phyloP scores from a whole-genome alignment of 2,888 invertebrate genomes.

The Caenorhabditis angaria region DNA sequence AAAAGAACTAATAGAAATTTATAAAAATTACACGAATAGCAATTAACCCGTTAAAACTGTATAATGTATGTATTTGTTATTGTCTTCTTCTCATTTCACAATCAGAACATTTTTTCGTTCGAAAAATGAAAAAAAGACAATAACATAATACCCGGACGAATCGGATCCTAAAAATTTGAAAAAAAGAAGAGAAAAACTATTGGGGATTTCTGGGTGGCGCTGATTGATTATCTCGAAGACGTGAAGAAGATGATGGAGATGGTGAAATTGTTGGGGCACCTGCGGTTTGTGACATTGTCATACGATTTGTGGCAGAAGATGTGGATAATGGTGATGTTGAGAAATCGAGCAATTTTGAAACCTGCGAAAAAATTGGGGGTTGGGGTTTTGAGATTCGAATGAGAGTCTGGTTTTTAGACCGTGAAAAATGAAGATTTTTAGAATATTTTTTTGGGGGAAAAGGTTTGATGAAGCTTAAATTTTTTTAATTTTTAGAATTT shows the following conservation, averaged over 20 bases:
- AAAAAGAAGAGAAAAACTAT: background rate
- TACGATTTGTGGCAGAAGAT: conserved; percentile 13
- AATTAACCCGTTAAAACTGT: background rate
- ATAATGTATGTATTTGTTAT: background rate
- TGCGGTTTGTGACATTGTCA: conserved; percentile 30
- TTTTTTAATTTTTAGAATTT: too few relatives aligned
- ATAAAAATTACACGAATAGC: background rate
- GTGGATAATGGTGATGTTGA: too few relatives aligned
- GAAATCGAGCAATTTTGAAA: conserved; percentile 2
- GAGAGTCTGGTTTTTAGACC: too few relatives aligned
- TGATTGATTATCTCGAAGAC: conserved; percentile 40
- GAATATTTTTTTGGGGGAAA: too few relatives aligned
- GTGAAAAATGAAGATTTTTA: too few relatives aligned
- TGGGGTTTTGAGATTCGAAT: too few relatives aligned
- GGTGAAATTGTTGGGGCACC: conserved; percentile 28
- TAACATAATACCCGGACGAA: background rate
- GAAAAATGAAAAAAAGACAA: background rate
- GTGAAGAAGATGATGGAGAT: conserved; percentile 18
- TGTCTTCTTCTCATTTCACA: background rate
- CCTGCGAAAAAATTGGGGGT: background rate
- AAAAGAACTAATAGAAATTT: background rate
- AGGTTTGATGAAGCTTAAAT: too few relatives aligned
- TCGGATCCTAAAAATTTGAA: background rate
- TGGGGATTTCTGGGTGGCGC: conserved; percentile 30
- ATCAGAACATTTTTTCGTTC: background rate